Base-by-base conservation (phyloP, 30 jellyfish, hydroid and myxozoan species). In the Turritopsis dohrnii region DNA sequence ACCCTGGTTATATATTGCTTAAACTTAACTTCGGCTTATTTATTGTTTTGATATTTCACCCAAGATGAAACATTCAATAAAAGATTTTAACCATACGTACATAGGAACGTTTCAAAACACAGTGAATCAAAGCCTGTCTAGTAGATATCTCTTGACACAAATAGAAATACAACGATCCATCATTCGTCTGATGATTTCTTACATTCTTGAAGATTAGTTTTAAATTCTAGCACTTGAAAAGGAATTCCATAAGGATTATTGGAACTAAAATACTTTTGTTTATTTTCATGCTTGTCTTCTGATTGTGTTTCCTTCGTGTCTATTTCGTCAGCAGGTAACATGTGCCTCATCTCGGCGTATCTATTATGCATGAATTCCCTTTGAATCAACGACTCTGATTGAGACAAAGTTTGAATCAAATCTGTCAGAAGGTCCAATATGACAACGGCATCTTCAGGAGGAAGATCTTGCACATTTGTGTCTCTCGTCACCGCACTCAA, bases 401-500 rank as follows among this genome's bases (percentile, higher is more conserved):
- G 29, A 24, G 94, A 81, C n/a, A 89, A 83, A 18, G 84, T 79
- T 28, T 66, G 81, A 52, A 86, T 71, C n/a, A 89, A 52, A 24
- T 71, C 94, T 74, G 85, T 88, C 29, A 89, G 85, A 74, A 89
- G 81, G 28, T 65, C 82, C 23, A 89, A 81, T 17, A 80, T 85
- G n/a, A 85, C 90, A 25, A 84, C 85, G 0, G 96, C 94, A 80
- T 89, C 96, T 28, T 28, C 54, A 0, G 96, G 90, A 1, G 94
- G 87, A 20, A 89, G 65, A 53, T 84, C 96, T 0, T 85, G 94
- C 27, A 79, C 85, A 24, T 79, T 82, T 1, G 83, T 86, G 54
- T 90, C 94, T 75, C 86, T 79, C 22, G 90, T 60, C n/a, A 86
- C 28, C 53, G 86, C 74, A 53, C 90, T 82, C 1, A 89, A 80